phyloP scores from a whole-genome alignment of 2,888 invertebrate genomes.

The Ferdinandea cuprea region DNA sequence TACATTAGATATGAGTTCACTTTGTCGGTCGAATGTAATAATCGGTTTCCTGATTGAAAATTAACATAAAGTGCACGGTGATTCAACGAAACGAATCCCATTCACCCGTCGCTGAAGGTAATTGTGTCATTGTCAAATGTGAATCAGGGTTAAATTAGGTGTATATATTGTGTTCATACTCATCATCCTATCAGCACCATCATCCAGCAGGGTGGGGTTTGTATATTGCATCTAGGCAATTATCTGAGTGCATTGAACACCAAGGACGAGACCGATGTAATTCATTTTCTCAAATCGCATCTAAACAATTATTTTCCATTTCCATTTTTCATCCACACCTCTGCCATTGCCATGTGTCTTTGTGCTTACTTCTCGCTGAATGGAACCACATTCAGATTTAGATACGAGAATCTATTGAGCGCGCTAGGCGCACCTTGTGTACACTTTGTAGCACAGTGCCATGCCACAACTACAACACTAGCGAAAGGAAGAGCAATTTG shows the following conservation, averaged over 20 bases:
- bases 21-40: constrained; percentile 5
- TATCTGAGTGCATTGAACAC: constrained; percentile 45
- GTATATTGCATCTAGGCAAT: constrained; percentile 62
- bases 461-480: not conserved
- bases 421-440: constrained; percentile 71
- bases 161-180: constrained; percentile 35
- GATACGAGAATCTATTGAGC: constrained; percentile 54
- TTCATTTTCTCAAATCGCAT: constrained; percentile 71
- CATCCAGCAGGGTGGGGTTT: constrained; percentile 66
- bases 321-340: constrained; percentile 74
- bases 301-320: constrained; percentile 71
- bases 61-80: constrained; percentile 35
- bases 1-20: constrained; percentile 42
- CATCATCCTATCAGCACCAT: constrained; percentile 65
- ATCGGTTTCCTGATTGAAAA: constrained; percentile 55
- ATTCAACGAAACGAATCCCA: constrained; percentile 29
- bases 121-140: constrained; percentile 73
- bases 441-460: constrained; percentile 20
- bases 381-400: constrained; percentile 47
- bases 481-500: constrained; percentile 69
- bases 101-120: constrained; percentile 21
- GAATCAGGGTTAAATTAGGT: constrained; percentile 63
- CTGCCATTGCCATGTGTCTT: constrained; percentile 34
- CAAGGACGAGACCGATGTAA: constrained; percentile 64
- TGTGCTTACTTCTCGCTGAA: constrained; percentile 7